Conservation (phyloP, 2,113 vertebrate genomes). For the Oncorhynchus masou region DNA sequence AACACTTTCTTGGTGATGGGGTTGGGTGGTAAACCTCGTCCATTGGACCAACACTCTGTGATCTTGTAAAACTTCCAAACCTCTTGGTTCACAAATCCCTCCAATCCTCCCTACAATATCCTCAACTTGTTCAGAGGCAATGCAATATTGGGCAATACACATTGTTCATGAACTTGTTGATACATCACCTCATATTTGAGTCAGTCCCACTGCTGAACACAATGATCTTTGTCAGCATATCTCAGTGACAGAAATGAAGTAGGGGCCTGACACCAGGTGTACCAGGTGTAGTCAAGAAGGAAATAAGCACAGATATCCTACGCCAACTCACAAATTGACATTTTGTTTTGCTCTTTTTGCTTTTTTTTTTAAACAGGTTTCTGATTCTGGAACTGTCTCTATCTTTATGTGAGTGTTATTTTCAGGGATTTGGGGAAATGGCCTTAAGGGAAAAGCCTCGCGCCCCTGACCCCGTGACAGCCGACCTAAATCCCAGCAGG, state of each 20-base stretch:
- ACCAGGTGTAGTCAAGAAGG: conserved; percentile 27
- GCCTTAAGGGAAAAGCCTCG: conserved; percentile 39
- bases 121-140: background rate
- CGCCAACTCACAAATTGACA: conserved; percentile 30
- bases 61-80: too few relatives aligned
- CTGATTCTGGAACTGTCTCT: conserved; percentile 26
- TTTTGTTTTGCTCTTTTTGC: conserved; percentile 4
- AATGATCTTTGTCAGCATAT: conserved; percentile 25
- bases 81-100: too few relatives aligned
- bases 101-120: background rate
- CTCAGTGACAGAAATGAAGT: conserved; percentile 13
- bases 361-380: background rate
- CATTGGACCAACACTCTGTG: too few relatives aligned
- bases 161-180: background rate
- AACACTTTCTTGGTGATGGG: too few relatives aligned
- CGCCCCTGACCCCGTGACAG: conserved; percentile 44
- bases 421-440: conserved; percentile 63
- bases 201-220: conserved; percentile 32
- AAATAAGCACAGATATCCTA: conserved; percentile 33
- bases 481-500: conserved; percentile 44
- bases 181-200: too few relatives aligned
- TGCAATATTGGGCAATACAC: conserved; percentile 30
- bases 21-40: too few relatives aligned
- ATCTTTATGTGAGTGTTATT: conserved; percentile 49
- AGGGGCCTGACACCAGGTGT: background rate